phyloP scores from a whole-genome alignment of 2,888 invertebrate genomes.

The Nyleta sp. region DNA sequence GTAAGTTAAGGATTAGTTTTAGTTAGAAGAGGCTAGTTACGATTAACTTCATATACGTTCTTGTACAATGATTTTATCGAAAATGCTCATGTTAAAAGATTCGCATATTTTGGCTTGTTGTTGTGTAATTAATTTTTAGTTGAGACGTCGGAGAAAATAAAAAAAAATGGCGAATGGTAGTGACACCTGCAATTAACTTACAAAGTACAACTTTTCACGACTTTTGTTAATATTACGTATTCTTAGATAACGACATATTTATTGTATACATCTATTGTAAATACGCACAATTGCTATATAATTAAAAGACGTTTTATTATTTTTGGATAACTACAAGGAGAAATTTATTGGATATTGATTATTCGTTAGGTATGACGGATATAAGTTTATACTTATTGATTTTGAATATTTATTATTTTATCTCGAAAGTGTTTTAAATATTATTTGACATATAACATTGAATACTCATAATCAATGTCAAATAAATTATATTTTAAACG shows the following conservation, averaged over 20 bases:
- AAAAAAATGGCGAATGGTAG: background rate
- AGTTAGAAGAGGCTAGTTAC: constrained; percentile 81
- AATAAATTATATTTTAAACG: constrained; percentile 32
- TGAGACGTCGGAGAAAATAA: constrained; percentile 9
- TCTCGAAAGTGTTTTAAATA: constrained; percentile 2
- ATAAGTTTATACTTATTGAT: constrained; percentile 5
- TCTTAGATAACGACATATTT: constrained; percentile 38
- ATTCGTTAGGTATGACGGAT: constrained; percentile 16
- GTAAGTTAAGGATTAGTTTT: constrained; percentile 74
- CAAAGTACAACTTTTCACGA: constrained; percentile 53
- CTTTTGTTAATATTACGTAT: constrained; percentile 40
- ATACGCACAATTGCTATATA: constrained; percentile 34
- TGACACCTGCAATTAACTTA: constrained; percentile 17
- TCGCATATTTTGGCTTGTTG: constrained; percentile 40
- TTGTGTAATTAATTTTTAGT: constrained; percentile 36
- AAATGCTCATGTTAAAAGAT: constrained; percentile 47
- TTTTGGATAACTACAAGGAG: background rate
- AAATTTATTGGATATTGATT: constrained; percentile 38
- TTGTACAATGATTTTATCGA: constrained; percentile 74
- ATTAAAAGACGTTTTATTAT: constrained; percentile 25
- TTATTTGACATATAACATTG: background rate
- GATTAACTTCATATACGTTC: constrained; percentile 79
- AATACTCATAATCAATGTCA: constrained; percentile 43
- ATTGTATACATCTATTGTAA: constrained; percentile 51
- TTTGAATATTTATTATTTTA: constrained; percentile 18